Evolutionary conservation across 2,888 invertebrate species (phyloP), one percentile per base, ranked within the genome.

Genomic region (Leptothorax acervorum): DNA sequence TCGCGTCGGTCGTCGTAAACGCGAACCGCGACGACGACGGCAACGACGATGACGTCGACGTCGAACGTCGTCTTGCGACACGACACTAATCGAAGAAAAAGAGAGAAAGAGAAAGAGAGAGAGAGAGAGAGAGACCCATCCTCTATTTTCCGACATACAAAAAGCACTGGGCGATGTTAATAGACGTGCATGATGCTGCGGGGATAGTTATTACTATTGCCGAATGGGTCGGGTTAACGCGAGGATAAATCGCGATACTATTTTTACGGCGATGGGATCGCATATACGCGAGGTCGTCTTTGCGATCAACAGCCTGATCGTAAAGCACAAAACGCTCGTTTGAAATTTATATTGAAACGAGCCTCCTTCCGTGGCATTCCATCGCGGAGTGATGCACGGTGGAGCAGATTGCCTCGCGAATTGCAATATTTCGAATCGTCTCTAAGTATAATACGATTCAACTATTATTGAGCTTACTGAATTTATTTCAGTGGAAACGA

Each of bases 1-100:
- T 35, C 35, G 9, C 42, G 57, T 55, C 42, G 79, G 35, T 75
- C 83, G 73, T 84, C 88, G 84, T 88, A 85, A 88, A 89, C 68
- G 85, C 39, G 48, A 55, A 74, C 35, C 51, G 31, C 45, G 66
- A 51, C 48, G 55, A 74, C 31, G 70, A 63, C 35, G 75, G 76
- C 51, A 35, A 55, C n/a, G 71, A 39, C 55, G 39, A 12, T 15
- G 70, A 28, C 48, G 66, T 12, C n/a, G 51, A 31, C 28, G 23
- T 28, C 31, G 31, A 57, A 18, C 18, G 23, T 57, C 39, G 23
- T 0, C 39, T 45, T 11, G 28, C 45, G 28, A 45, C 42, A 35
- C 2, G 39, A 71, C 23, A 18, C 51, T 6, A 45, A 23, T 45
- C 66, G 23, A 15, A 15, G 35, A 35, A 6, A 5, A 35, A 4